Conservation (phyloP, 2,888 invertebrate genomes). For the Melinaea menophilus region DNA sequence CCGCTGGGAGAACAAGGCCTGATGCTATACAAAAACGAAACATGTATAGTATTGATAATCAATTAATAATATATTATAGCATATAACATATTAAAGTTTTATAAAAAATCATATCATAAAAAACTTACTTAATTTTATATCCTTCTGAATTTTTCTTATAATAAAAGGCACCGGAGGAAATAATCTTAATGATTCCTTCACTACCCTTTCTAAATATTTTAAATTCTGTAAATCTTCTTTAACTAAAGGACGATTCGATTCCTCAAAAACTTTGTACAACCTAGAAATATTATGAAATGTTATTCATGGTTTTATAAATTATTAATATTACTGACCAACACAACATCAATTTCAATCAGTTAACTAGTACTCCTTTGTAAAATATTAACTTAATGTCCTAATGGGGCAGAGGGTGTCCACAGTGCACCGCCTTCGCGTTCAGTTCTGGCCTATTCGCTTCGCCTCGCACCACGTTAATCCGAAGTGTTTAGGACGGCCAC, state of each 20-base stretch:
- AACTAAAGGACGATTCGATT: constrained; percentile 51
- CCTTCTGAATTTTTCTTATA: constrained; percentile 61
- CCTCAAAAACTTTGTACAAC: constrained; percentile 54
- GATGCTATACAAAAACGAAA: constrained; percentile 46
- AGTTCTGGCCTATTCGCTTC: too few species aligned
- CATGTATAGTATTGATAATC: background rate
- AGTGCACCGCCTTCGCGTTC: too few species aligned
- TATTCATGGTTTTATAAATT: too few species aligned
- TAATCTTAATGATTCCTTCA: constrained; percentile 62
- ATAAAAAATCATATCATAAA: background rate
- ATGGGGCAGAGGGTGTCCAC: too few species aligned
- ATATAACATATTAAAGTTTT: too few species aligned
- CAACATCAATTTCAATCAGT: too few species aligned
- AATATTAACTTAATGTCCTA: background rate
- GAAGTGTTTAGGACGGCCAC: too few species aligned
- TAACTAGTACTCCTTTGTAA: background rate
- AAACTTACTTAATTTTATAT: constrained; percentile 62
- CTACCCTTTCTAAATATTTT: constrained; percentile 60
- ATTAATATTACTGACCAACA: too few species aligned
- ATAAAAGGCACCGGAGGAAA: constrained; percentile 68
- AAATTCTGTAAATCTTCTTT: constrained; percentile 59
- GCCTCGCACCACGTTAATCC: too few species aligned
- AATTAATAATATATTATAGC: background rate
- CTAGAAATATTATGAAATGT: constrained; percentile 38
- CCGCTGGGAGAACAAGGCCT: constrained; percentile 62